These are phyloP conservation scores for Ancistrus triradiatus DNA, from an alignment of 2,113 vertebrate species.

Conservation along the genomic window DNA sequence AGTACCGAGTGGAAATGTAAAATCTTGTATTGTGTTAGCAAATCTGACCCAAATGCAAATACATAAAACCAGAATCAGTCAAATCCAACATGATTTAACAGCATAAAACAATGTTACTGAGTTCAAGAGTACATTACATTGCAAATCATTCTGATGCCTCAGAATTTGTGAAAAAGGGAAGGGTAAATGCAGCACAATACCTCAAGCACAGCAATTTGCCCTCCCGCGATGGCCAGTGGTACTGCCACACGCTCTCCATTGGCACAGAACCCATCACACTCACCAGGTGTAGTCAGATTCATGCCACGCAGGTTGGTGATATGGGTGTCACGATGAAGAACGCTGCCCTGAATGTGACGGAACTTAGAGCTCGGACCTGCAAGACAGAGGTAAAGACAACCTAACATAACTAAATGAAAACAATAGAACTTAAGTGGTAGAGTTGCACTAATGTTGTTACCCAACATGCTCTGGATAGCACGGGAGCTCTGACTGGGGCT, in stretches of 20 bases:
- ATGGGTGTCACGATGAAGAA: constrained; percentile 85
- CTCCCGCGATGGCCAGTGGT: constrained; percentile 81
- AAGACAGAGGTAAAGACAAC: not conserved
- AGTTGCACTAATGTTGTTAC: constrained; percentile 56
- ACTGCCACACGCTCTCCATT: constrained; percentile 77
- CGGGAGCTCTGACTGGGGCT: constrained; percentile 84
- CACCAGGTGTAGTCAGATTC: constrained; percentile 90
- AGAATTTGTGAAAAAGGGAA: no score
- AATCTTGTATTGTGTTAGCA: no score
- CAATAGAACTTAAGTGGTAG: no score
- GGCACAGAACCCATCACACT: constrained; percentile 85
- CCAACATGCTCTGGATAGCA: constrained; percentile 81
- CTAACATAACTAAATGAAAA: no score
- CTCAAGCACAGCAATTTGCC: constrained; percentile 89
- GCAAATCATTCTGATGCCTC: not conserved
- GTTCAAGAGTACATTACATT: not conserved
- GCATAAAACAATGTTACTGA: no score
- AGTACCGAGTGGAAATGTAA: no score
- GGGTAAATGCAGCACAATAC: no score
- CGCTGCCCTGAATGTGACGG: constrained; percentile 79
- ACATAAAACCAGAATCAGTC: no score
- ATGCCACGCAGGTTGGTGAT: constrained; percentile 89
- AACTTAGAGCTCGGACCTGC: constrained; percentile 84
- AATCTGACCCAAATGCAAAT: no score
- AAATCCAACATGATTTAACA: no score